phyloP scores from a whole-genome alignment of 2,113 vertebrate genomes.

The Zapus hudsonius region DNA sequence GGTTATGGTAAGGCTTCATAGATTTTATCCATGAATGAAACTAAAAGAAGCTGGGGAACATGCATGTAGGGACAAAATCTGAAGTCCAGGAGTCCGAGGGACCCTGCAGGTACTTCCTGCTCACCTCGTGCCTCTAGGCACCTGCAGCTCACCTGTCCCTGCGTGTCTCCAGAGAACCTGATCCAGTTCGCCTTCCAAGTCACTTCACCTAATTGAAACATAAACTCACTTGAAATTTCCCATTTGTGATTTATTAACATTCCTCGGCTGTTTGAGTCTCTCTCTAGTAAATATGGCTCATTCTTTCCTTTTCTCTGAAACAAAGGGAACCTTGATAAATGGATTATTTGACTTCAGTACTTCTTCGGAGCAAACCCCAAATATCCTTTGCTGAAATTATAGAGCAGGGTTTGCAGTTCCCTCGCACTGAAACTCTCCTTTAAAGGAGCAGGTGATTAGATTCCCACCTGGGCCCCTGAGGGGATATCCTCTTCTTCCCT shows the following conservation, averaged over 20 bases:
- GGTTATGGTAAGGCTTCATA: background rate
- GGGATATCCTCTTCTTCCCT: background rate
- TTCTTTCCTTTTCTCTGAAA: slow-evolving; percentile 48
- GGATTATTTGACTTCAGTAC: slow-evolving; percentile 53
- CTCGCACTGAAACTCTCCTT: background rate
- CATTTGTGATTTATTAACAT: slow-evolving; percentile 58
- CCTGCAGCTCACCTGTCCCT: background rate
- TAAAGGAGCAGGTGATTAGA: background rate
- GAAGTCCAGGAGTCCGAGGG: accelerated
- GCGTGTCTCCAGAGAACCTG: background rate
- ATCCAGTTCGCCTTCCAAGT: background rate
- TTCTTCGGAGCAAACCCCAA: background rate
- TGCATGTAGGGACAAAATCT: background rate
- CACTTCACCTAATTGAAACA: background rate
- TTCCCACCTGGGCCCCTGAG: background rate
- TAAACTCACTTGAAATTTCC: background rate
- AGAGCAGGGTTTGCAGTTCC: background rate
- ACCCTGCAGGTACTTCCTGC: background rate
- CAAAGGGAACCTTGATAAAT: slow-evolving; percentile 71
- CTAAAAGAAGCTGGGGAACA: accelerated
- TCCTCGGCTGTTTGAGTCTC: slow-evolving; percentile 9
- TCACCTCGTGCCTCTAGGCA: background rate
- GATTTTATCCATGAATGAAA: background rate
- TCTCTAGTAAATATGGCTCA: slow-evolving; percentile 38
- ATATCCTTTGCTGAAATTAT: slow-evolving; percentile 31